Evolutionary conservation across 2,797 vertebrate species (phyloP).

Genomic region (Gymnothorax reevesii): DNA sequence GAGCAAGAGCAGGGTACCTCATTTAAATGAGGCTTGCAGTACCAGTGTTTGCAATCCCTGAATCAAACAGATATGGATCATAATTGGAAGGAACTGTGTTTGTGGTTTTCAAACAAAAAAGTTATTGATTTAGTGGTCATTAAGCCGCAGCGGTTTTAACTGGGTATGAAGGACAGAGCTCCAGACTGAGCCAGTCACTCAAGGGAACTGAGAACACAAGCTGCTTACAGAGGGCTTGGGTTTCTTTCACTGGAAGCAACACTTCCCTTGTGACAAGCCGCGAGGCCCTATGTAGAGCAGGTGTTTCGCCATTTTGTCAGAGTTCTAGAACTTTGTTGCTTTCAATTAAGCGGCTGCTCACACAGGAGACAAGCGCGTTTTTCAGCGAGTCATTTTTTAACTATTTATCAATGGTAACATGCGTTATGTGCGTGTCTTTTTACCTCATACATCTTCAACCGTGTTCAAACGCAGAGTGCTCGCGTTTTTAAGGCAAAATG

Average conservation of each 20-base stretch:
- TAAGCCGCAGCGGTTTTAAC: not conserved
- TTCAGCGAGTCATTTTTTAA: no score
- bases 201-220: constrained; percentile 29
- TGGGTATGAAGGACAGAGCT: not conserved
- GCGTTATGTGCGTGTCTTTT: no score
- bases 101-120: not conserved
- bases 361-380: no score
- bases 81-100: not conserved
- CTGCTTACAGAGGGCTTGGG: constrained; percentile 1
- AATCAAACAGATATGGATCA: not conserved
- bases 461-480: no score
- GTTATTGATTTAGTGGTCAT: not conserved
- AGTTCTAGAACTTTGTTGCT: no score
- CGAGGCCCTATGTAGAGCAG: constrained; percentile 41
- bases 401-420: no score
- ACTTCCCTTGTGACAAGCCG: constrained; percentile 43
- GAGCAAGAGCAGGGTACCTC: not conserved
- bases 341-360: no score
- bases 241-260: constrained; percentile 21
- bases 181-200: not conserved
- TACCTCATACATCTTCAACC: no score
- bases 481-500: no score
- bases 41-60: not conserved
- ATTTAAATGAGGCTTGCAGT: not conserved
- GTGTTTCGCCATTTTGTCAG: no score